Evolutionary conservation across 2,113 vertebrate genomes (phyloP), one percentile per base, ranked within the genome.

Genomic region (Myotis yumanensis): DNA sequence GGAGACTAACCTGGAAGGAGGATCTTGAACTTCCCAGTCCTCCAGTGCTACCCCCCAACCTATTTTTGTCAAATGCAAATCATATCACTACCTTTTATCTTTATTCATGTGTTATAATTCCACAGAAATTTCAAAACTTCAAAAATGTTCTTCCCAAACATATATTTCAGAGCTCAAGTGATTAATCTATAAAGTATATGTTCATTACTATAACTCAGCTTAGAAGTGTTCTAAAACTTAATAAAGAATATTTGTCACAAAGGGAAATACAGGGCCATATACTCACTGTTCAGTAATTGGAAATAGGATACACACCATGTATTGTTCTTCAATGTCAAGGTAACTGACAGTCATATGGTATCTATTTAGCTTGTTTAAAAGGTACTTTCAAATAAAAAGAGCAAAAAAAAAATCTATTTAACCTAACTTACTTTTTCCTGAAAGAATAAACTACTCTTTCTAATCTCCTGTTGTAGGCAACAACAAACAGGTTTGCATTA

Each of bases 401-500:
- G 14, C 51, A 80, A 79, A 46, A 84, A 80, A 96, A 90, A 17
- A 32, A 11, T 91, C 3, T 57, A 35, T 93, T 96, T 93, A 23
- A 93, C 57, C 4, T 87, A 82, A 52, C 28, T 93, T 89, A 54
- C 7, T 94, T 88, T 93, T 84, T 96, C 10, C 77, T 94, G 51
- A 94, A 85, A 96, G 81, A 89, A 18, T 95, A 95, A 95, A 77
- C 15, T 91, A 6, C 72, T 76, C 51, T 97, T 79, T 91, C 71
- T 92, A 10, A 0, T 90, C 32, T 96, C 68, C 54, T 96, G 1
- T 54, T 68, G 9, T 77, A 94, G 37, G 30, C 0, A 0, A 30
- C 20, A 89, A 62, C 15, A 93, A 97, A 86, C 37, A 86, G 37
- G 75, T 95, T 95, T 96, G 90, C 75, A 92, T 96, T 93, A 97